phyloP scores from a whole-genome alignment of 1,140 invertebrate genomes.

The Atta colombica region DNA sequence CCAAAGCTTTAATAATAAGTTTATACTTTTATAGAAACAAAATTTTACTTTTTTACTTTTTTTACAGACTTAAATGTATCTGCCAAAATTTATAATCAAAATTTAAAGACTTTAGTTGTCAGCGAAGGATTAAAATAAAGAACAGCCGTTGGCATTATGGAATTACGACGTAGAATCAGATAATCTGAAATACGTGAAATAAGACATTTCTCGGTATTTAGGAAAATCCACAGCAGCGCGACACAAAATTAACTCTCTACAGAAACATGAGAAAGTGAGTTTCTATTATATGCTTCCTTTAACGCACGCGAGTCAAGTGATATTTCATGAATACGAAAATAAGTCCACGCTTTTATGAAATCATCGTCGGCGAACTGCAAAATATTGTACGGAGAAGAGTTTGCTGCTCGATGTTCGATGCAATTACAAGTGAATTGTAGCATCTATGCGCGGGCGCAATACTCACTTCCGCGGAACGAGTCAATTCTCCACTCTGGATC shows the following conservation, averaged over 20 bases:
- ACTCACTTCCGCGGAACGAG: constrained; percentile 71
- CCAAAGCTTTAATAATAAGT: no score
- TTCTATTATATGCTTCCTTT: background rate
- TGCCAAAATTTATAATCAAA: no score
- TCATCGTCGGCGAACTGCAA: constrained; percentile 39
- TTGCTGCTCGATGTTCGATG: constrained; percentile 49
- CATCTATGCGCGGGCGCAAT: constrained; percentile 61
- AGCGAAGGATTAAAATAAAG: no score
- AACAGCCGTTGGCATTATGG: background rate
- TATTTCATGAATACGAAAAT: constrained; percentile 21
- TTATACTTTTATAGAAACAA: no score
- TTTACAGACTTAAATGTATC: no score
- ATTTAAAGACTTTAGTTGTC: no score
- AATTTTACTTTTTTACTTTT: no score
- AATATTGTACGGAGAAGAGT: constrained; percentile 38
- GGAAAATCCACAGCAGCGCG: background rate
- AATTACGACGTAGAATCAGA: background rate
- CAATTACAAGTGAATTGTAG: constrained; percentile 69
- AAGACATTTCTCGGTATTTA: background rate
- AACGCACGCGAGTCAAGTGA: background rate
- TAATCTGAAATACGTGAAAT: background rate
- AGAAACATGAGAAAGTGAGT: background rate
- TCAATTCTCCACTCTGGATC: constrained; percentile 65
- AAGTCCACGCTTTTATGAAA: background rate
- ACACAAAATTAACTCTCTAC: background rate